Evolutionary conservation across 2,113 vertebrate species (phyloP).

Genomic region (Balaeniceps rex): DNA sequence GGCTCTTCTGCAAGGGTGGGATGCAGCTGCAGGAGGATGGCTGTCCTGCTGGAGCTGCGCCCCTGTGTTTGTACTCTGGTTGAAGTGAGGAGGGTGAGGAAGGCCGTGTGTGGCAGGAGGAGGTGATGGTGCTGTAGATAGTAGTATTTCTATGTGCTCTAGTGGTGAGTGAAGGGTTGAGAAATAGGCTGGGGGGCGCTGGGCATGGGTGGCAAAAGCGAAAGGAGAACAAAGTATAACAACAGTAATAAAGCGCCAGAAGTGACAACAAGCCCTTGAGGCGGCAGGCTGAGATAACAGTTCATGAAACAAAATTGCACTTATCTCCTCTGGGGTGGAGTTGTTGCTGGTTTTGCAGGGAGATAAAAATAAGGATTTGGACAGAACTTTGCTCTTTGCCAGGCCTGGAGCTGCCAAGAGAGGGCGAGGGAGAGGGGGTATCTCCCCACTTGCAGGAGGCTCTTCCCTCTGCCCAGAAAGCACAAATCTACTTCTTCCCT

Average conservation of each 20-base stretch:
- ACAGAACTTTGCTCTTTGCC: not conserved
- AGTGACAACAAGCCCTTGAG: not conserved
- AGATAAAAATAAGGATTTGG: not conserved
- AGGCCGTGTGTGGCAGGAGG: rapidly evolving
- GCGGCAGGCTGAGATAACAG: not conserved
- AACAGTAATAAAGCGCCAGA: not conserved
- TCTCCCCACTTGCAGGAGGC: not conserved
- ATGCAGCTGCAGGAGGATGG: not conserved
- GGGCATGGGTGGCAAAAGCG: not conserved
- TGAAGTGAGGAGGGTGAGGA: not conserved
- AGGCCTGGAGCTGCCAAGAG: not conserved
- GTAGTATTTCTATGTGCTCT: not conserved
- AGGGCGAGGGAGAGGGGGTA: not conserved
- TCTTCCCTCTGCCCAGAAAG: not conserved
- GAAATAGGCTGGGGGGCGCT: not conserved
- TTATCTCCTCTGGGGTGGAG: not conserved
- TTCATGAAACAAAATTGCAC: not conserved
- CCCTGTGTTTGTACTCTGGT: not conserved
- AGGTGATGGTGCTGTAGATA: not conserved
- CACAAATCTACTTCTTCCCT: not conserved
- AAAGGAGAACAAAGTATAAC: not conserved
- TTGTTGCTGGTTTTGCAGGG: not conserved
- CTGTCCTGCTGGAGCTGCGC: not conserved
- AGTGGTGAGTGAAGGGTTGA: not conserved
- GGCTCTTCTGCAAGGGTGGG: not conserved